Evolutionary conservation across 1,140 invertebrate genomes (phyloP), one percentile per base, ranked within the genome.

Genomic region (Zaprionus africanus): DNA sequence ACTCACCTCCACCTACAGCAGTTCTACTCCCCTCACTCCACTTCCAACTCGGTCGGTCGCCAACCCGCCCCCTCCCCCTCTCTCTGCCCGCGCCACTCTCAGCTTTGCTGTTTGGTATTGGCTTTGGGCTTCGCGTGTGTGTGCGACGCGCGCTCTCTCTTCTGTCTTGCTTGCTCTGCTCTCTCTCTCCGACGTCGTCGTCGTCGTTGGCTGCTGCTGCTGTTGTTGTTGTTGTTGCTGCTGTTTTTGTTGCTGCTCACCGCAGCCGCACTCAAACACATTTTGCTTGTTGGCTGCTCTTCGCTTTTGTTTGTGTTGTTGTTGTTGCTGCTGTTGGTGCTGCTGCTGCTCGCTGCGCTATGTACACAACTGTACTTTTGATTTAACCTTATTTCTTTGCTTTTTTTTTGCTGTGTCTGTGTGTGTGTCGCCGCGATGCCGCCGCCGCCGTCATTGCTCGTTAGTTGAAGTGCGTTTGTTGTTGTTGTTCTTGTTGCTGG

Each of bases 301-400:
- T 79, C 60, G 78, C 78, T 79, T 79, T 79, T 79, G 78, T 77
- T 79, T 79, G 74, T 87, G 86, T 81, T 83, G 83, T 88, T 83
- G 77, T 86, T 85, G 72, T 59, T 85, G 70, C 13, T 82, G 65
- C 36, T 68, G 65, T 15, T 56, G 53, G 5, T 65, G 77, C 34
- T 85, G 82, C 62, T 81, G 76, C 77, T 88, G 81, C 85, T 88
- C 81, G 81, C 72, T 82, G 85, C 78, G 85, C 85, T 88, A 85
- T 88, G 85, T 88, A 88, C 85, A 88, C 85, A 88, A 90, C 85
- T 90, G 86, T 90, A 90, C 86, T 90, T 90, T 90, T 90, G 85
- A 90, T 90, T 90, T 90, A 90, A 90, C 85, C 85, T 90, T 90
- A 90, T 90, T 90, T 90, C 85, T 90, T 86, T 90, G 71, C 68